A percentile compares a stretch with the other conserved stretches of the same genome.
Evolutionary conservation across 2,888 invertebrate genomes (phyloP).

Genomic region (Standfussiana lucernea): DNA sequence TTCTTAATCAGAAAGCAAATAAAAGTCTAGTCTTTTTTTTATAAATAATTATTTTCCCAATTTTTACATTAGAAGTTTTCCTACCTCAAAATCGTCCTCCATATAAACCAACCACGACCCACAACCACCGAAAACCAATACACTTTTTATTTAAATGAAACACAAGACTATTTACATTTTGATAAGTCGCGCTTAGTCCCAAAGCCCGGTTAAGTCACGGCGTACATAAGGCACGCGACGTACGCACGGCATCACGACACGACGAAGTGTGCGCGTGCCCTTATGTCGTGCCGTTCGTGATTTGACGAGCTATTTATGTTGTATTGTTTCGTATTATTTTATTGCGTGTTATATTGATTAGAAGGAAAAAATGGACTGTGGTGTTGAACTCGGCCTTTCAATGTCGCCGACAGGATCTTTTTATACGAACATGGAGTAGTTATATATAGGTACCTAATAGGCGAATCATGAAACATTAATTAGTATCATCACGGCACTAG

Average conservation of each 20-base stretch:
- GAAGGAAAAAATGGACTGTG: conserved; percentile 49
- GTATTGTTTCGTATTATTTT: conserved; percentile 65
- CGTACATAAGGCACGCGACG: conserved; percentile 81
- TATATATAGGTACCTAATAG: too few species aligned
- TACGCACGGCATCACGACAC: conserved; percentile 78
- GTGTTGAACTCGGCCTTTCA: conserved; percentile 38
- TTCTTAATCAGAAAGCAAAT: neutral
- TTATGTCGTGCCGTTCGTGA: conserved; percentile 82
- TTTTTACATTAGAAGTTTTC: neutral
- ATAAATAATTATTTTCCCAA: neutral
- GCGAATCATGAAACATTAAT: too few species aligned
- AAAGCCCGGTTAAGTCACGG: conserved; percentile 63
- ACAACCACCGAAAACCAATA: conserved; percentile 65
- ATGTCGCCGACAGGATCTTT: conserved; percentile 26
- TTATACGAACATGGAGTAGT: neutral
- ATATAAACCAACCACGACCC: conserved; percentile 59
- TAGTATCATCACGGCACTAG: too few species aligned
- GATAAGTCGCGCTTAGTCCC: conserved; percentile 58
- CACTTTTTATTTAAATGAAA: conserved; percentile 73
- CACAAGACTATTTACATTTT: conserved; percentile 69
- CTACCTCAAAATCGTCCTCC: conserved; percentile 12
- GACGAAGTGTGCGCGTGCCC: conserved; percentile 76
- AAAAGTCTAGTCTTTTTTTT: neutral
- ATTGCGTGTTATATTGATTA: conserved; percentile 64
- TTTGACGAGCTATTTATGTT: conserved; percentile 66